Evolutionary conservation across 2,797 vertebrate genomes (phyloP), one percentile per base, ranked within the genome.

Genomic region (Microhierax caerulescens): DNA sequence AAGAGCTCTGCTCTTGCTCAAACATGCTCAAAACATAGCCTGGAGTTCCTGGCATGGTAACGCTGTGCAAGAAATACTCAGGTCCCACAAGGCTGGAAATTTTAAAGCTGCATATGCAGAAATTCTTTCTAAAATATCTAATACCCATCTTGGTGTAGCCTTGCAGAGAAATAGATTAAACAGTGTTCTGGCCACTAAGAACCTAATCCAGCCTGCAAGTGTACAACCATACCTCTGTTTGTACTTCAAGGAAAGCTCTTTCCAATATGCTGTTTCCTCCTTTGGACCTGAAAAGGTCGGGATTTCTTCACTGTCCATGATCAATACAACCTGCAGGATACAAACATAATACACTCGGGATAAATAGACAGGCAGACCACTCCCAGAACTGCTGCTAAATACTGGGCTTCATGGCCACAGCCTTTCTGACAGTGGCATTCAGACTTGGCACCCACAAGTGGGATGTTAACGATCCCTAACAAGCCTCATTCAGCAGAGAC

Each of bases 261-360:
- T 99, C 99, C 99, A 99, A 97, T 99, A 99, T 4, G 98, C 98
- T 73, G 99, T 99, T 98, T 99, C 99, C 97, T 99, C 99, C 82
- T 99, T 99, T 97, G 99, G 99, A 98, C 99, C 99, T 7, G 99
- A 98, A 98, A 99, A 99, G 98, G 99, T 99, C 60, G 99, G 99
- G 97, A 99, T 99, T 98, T 99, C 99, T 98, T 99, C 99, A 98
- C 98, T 98, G 98, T 99, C 99, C 99, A 99, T 99, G 98, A 98
- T 99, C 98, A 98, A 97, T 95, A 87, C 39, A 36, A 95, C 97
- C 98, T 98, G 90, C 57, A 90, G 94, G 95, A 85, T 13, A 73
- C 54, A 83, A 90, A 19, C 48, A 17, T 18, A 83, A 67, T 0
- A 85, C 3, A 30, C 47, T 86, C 76, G 96, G 87, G 39, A 93